Evolutionary conservation across 2,888 invertebrate species (phyloP), one percentile per base, ranked within the genome.

Genomic region (Trichacis sp.): DNA sequence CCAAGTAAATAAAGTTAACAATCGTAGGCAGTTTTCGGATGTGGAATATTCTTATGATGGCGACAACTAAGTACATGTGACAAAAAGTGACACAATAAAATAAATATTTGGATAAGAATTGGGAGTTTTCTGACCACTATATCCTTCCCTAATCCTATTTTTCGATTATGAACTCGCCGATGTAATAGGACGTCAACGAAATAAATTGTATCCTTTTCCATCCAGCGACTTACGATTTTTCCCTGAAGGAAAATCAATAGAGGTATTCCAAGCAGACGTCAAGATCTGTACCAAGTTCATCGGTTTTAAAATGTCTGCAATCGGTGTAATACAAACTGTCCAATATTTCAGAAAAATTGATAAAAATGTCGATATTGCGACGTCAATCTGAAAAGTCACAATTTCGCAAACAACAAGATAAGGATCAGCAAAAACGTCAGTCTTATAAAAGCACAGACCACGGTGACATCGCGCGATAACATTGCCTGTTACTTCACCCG

Each of bases 401-500:
- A 57, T 38, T 69, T 67, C 47, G 18, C 43, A 50, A 61, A 57
- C 38, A 64, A 61, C 64, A 42, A 57, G 30, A 52, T 60, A 24
- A 71, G 60, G 47, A 56, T 62, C 14, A 67, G 67, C 43, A 62
- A 53, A 51, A 53, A 59, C 47, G 51, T 71, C 29, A 60, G 69
- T 63, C 68, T 73, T 24, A 69, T 71, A 55, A 71, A 71, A 33
- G 73, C 73, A 42, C 72, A 69, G 73, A 69, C 66, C 5, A 70
- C 74, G 15, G 62, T 64, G 47, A 74, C 72, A 14, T 45, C 74
- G 33, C 68, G 72, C 36, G 73, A 77, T 57, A 74, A 77, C 56
- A 73, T 76, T 17, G 66, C 40, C 73, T 69, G 61, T 57, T 77
- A 50, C 68, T 74, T 59, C 73, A 75, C 43, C 69, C 71, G 56